Percentiles rank a stretch among this genome's conserved stretches.
Conservation (phyloP, 2,888 invertebrate genomes). For the Strigamia transsilvanica region DNA sequence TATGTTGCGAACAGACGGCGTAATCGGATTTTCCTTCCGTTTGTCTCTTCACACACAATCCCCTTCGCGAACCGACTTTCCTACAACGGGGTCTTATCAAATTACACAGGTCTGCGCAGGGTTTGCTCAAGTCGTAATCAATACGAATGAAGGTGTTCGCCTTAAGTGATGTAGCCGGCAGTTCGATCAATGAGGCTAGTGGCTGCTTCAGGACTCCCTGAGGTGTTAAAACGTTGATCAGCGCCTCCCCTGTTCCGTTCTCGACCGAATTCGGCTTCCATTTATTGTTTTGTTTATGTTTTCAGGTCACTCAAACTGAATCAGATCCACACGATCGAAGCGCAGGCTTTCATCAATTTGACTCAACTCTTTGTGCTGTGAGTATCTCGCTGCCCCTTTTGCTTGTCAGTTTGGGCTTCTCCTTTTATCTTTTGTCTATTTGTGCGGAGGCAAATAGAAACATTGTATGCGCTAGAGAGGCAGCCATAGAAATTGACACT, state of each 20-base stretch:
- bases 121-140: constrained; percentile 38
- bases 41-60: background rate
- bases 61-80: background rate
- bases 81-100: constrained; percentile 39
- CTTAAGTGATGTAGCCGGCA: constrained; percentile 36
- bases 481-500: constrained; percentile 43
- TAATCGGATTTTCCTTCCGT: constrained; percentile 23
- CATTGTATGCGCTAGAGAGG: constrained; percentile 35
- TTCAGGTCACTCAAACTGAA: constrained; percentile 74
- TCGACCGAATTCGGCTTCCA: background rate
- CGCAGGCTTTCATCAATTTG: constrained; percentile 78
- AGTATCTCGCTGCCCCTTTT: constrained; percentile 33
- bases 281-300: constrained; percentile 61
- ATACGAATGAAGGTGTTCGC: constrained; percentile 43
- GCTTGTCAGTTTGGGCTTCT: constrained; percentile 29
- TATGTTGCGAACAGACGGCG: background rate
- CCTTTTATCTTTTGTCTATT: constrained; percentile 38
- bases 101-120: background rate
- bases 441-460: constrained; percentile 39
- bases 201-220: background rate
- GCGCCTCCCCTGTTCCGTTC: background rate
- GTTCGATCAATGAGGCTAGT: background rate
- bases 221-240: constrained; percentile 44
- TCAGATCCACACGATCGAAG: constrained; percentile 75
- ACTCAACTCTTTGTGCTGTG: constrained; percentile 68